Evolutionary conservation across 2,797 vertebrate genomes (phyloP).

Genomic region (Xiphorhynchus erythropygius): DNA sequence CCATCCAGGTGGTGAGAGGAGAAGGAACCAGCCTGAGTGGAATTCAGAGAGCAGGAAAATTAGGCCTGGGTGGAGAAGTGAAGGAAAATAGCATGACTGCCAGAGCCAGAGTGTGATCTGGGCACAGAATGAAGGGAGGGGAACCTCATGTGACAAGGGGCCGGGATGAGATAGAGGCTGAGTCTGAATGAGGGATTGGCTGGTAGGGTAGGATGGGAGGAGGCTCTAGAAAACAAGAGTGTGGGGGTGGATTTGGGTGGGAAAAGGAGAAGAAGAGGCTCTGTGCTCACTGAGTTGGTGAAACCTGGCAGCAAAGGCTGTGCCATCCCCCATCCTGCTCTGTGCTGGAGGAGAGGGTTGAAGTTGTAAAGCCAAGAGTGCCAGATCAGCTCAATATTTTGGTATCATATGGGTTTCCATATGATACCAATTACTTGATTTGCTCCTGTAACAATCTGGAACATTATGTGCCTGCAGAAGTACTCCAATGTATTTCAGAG

Average conservation of each 20-base stretch:
- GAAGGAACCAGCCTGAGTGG: neutral
- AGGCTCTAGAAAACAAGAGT: neutral
- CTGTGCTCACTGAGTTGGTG: neutral
- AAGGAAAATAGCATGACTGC: neutral
- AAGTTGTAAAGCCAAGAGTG: neutral
- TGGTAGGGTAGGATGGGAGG: neutral
- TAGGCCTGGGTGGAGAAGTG: neutral
- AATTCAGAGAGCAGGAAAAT: neutral
- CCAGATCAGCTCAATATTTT: neutral
- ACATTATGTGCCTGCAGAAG: neutral
- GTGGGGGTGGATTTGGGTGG: neutral
- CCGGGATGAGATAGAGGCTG: neutral
- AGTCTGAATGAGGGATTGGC: neutral
- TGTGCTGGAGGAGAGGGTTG: fast-evolving
- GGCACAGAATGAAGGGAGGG: neutral
- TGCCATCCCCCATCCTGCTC: neutral
- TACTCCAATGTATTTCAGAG: neutral
- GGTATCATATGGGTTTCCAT: neutral
- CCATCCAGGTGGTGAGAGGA: neutral
- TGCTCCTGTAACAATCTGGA: neutral
- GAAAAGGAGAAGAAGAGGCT: neutral
- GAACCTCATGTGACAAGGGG: neutral
- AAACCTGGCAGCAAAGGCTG: neutral
- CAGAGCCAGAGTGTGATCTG: neutral
- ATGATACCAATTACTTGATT: neutral